Conservation (phyloP, 2,888 invertebrate genomes). For the Lottia scabra region DNA sequence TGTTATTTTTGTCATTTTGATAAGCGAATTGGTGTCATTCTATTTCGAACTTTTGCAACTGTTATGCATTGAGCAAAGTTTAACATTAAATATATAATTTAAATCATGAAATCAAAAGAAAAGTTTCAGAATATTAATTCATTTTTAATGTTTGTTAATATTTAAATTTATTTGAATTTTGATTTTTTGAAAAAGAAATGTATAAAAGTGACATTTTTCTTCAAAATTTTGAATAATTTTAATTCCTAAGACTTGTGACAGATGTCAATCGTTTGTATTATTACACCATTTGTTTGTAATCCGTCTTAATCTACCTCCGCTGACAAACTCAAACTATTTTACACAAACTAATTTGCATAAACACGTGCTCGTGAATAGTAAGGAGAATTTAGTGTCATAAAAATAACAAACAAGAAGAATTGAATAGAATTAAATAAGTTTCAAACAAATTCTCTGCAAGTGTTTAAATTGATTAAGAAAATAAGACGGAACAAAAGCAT, state of each 20-base stretch:
- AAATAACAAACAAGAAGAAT: neutral
- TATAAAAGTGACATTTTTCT: too few relatives aligned
- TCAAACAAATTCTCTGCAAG: neutral
- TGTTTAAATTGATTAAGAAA: neutral
- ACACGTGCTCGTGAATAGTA: neutral
- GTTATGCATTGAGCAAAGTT: too few relatives aligned
- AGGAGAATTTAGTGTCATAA: conserved; percentile 1
- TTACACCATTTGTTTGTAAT: neutral
- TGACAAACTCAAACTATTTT: neutral
- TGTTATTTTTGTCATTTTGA: too few relatives aligned
- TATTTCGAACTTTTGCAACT: too few relatives aligned
- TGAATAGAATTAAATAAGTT: neutral
- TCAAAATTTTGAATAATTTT: too few relatives aligned
- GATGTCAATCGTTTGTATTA: conserved; percentile 5
- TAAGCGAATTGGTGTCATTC: too few relatives aligned
- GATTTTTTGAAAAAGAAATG: too few relatives aligned
- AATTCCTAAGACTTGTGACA: neutral
- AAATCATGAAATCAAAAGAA: too few relatives aligned
- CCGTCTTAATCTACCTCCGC: neutral
- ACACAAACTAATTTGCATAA: neutral
- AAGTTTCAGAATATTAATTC: too few relatives aligned
- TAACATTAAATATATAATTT: too few relatives aligned
- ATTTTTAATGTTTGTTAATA: too few relatives aligned
- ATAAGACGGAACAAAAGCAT: neutral
- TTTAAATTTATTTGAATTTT: too few relatives aligned